Conservation (phyloP, 2,113 vertebrate species). For the Tetrax tetrax region DNA sequence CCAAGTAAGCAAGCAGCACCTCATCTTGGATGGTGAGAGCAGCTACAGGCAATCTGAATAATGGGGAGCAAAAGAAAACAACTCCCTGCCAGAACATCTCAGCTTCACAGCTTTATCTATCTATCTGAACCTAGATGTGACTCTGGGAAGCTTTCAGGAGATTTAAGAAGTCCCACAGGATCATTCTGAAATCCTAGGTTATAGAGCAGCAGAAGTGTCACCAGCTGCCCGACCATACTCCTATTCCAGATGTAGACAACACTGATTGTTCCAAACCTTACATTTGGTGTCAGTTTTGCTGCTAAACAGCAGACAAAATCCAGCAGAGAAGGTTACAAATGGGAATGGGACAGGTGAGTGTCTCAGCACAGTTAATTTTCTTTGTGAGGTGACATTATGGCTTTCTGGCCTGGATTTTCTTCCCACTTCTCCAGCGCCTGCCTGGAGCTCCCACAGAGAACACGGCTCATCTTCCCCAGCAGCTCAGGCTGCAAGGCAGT, state of each 20-base stretch:
- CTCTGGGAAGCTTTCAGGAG: background rate
- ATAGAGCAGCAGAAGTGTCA: background rate
- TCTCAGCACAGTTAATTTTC: background rate
- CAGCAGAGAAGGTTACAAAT: background rate
- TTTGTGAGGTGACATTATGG: background rate
- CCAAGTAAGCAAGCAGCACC: background rate
- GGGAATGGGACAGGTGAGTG: fast-evolving
- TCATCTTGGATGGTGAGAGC: background rate
- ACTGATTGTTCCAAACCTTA: background rate
- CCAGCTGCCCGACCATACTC: background rate
- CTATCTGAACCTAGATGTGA: background rate
- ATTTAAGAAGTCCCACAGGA: background rate
- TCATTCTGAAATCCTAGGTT: background rate
- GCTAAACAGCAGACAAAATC: background rate
- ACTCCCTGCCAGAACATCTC: background rate
- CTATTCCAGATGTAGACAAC: background rate
- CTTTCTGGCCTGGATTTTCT: background rate
- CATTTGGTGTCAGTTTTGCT: background rate
- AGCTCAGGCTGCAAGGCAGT: background rate
- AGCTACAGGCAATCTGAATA: background rate
- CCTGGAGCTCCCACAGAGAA: background rate
- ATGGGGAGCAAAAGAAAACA: background rate
- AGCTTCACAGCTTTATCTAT: background rate
- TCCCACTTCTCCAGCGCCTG: background rate
- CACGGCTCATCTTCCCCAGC: background rate